Evolutionary conservation across 1,140 invertebrate genomes (phyloP).

Genomic region (Chymomyza costata): DNA sequence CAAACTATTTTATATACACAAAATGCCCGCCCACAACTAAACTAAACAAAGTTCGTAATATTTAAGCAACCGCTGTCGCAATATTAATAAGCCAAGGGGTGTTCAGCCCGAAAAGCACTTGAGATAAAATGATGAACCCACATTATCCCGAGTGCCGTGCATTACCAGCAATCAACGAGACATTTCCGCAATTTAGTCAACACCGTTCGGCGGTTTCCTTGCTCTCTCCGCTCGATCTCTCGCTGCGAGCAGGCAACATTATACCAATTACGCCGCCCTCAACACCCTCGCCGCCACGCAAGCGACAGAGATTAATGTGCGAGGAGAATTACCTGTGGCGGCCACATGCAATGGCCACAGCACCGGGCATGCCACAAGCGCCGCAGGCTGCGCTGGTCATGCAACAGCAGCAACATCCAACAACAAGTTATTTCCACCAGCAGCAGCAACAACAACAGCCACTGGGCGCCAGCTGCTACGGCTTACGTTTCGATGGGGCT

Average conservation of each 20-base stretch:
- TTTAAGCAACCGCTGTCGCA: conserved; percentile 3
- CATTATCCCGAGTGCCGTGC: conserved; percentile 59
- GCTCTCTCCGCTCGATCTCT: conserved; percentile 78
- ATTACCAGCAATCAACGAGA: conserved; percentile 71
- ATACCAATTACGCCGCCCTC: conserved; percentile 80
- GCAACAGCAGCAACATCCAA: conserved; percentile 8
- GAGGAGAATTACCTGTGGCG: conserved; percentile 76
- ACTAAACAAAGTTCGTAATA: no score
- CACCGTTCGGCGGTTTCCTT: conserved; percentile 50
- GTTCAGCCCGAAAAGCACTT: conserved; percentile 7
- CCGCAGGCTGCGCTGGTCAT: conserved; percentile 27
- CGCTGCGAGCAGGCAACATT: conserved; percentile 75
- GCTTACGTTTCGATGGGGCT: conserved; percentile 35
- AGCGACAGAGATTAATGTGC: conserved; percentile 75
- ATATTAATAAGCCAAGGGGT: conserved; percentile 1
- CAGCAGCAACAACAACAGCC: conserved; percentile 38
- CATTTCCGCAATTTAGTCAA: conserved; percentile 71
- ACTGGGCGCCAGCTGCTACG: conserved; percentile 27
- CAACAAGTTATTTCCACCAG: conserved; percentile 4
- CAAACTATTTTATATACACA: no score
- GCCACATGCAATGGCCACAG: conserved; percentile 68
- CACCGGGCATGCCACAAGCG: conserved; percentile 39
- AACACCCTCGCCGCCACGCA: conserved; percentile 78
- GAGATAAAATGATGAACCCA: conserved; percentile 29
- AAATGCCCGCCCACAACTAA: no score